Conservation (phyloP, 2,113 vertebrate genomes). For the Thalassarche chlororhynchos region DNA sequence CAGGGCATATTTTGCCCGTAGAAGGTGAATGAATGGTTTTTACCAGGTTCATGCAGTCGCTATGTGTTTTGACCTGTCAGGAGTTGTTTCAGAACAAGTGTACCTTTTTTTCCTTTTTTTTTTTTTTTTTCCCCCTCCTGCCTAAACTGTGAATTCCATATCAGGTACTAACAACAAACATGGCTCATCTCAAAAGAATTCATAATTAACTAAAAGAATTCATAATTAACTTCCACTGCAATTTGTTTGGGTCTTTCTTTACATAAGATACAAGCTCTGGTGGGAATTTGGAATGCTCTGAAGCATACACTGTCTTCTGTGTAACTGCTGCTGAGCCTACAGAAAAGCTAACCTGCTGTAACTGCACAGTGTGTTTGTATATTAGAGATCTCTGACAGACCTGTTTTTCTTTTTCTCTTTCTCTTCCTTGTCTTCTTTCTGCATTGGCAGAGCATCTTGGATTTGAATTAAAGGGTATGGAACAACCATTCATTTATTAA, state of each 20-base stretch:
- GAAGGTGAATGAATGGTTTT: not conserved
- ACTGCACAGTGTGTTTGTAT: conserved; percentile 72
- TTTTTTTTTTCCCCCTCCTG: not conserved
- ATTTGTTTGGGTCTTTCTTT: conserved; percentile 46
- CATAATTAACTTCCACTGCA: conserved; percentile 45
- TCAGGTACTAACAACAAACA: conserved; percentile 72
- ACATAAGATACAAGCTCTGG: not conserved
- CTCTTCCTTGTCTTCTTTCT: conserved; percentile 85
- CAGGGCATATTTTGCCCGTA: not conserved
- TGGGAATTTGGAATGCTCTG: conserved; percentile 28
- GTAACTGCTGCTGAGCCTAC: conserved; percentile 34
- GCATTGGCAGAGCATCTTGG: conserved; percentile 98
- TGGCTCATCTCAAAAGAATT: conserved; percentile 65
- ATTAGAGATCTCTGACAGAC: conserved; percentile 77
- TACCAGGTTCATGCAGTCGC: not conserved
- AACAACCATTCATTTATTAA: conserved; percentile 87
- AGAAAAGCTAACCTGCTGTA: conserved; percentile 71
- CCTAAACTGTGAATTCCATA: conserved; percentile 52
- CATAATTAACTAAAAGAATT: conserved; percentile 66
- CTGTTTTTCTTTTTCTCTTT: conserved; percentile 77
- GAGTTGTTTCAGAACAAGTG: conserved; percentile 12
- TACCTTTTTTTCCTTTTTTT: not conserved
- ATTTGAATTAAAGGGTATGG: conserved; percentile 99
- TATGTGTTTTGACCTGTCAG: conserved; percentile 37
- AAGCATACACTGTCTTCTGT: conserved; percentile 18